Conservation (phyloP, 1,140 invertebrate species). For the Choristoneura fumiferana region DNA sequence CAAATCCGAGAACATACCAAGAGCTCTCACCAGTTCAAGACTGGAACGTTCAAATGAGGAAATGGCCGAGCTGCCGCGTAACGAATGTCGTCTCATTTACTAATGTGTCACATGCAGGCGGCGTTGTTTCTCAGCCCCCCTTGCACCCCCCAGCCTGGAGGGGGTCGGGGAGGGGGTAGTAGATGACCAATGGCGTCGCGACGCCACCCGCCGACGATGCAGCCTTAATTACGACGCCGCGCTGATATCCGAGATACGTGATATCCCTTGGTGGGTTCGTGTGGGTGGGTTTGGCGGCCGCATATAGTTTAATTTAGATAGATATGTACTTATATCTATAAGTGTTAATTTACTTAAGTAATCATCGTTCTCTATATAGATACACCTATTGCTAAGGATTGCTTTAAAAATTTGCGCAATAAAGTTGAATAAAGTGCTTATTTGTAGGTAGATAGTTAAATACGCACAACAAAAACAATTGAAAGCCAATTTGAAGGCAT, state of each 20-base stretch:
- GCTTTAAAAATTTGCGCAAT: no score
- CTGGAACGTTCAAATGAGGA: conserved; percentile 32
- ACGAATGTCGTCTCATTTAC: conserved; percentile 76
- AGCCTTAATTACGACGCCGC: conserved; percentile 47
- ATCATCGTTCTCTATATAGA: no score
- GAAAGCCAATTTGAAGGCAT: conserved; percentile 3
- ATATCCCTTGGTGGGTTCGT: not conserved
- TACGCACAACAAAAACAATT: not conserved
- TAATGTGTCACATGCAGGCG: conserved; percentile 76
- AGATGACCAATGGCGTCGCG: conserved; percentile 56
- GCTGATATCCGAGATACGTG: conserved; percentile 14
- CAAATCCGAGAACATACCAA: no score
- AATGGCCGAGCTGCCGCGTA: conserved; percentile 41
- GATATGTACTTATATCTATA: no score
- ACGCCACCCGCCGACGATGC: conserved; percentile 35
- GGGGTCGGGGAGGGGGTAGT: conserved; percentile 25
- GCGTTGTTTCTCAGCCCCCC: conserved; percentile 59
- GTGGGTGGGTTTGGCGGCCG: no score
- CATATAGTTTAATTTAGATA: no score
- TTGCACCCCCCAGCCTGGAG: not conserved
- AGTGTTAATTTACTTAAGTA: no score
- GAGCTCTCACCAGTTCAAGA: not conserved
- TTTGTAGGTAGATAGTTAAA: no score
- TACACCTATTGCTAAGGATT: no score
- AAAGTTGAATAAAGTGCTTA: no score